These are phyloP conservation scores for Trichechus manatus DNA, from an alignment of 2,113 vertebrate genomes.

Conservation along the genomic window DNA sequence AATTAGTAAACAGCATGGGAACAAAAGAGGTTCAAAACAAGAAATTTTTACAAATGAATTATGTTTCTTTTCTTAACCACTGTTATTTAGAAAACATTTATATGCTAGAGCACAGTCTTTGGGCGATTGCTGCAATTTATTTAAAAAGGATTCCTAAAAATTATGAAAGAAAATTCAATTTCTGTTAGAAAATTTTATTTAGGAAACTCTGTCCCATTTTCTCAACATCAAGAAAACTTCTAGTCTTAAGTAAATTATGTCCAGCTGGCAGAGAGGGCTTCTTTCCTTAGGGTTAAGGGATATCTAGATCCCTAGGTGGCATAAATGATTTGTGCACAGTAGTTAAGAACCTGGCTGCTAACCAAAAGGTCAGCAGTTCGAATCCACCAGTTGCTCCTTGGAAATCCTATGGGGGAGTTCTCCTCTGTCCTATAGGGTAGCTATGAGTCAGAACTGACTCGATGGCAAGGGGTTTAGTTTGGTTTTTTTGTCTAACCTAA, in stretches of 20 bases:
- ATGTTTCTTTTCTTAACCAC: constrained; percentile 19
- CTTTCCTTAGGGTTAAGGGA: not conserved
- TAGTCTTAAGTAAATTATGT: not conserved
- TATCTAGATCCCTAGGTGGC: no score
- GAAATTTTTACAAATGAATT: not conserved
- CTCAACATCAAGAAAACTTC: not conserved
- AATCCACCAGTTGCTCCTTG: no score
- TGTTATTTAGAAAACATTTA: not conserved
- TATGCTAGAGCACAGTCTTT: not conserved
- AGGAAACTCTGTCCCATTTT: not conserved
- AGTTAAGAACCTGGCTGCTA: no score
- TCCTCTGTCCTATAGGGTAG: no score
- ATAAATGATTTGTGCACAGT: no score
- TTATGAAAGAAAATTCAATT: not conserved
- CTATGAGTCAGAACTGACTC: no score
- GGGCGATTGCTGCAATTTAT: not conserved
- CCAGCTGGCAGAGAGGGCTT: not conserved
- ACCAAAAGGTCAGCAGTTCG: no score
- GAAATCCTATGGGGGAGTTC: no score
- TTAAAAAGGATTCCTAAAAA: not conserved
- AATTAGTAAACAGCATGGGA: constrained; percentile 45
- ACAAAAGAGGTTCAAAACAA: not conserved
- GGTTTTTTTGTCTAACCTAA: no score
- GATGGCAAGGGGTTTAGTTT: no score
- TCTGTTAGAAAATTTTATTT: not conserved